phyloP scores from a whole-genome alignment of 2,113 vertebrate species.

The Pogonocichla stellata region DNA sequence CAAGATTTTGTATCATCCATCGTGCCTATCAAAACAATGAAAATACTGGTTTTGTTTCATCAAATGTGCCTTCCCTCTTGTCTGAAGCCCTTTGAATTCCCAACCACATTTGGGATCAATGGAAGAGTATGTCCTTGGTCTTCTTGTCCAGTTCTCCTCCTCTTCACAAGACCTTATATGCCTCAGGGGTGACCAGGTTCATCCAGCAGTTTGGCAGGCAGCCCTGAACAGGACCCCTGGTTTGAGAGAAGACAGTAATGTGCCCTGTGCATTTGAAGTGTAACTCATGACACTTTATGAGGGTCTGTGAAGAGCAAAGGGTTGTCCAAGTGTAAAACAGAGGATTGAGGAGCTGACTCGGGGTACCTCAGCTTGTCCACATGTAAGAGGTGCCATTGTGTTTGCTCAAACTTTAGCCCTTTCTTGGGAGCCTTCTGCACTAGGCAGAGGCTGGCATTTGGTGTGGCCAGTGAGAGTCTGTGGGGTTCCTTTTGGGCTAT shows the following conservation, averaged over 20 bases:
- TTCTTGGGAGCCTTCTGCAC: neutral
- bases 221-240: neutral
- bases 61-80: slow-evolving; percentile 25
- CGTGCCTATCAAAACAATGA: slow-evolving; percentile 20
- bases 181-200: neutral
- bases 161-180: neutral
- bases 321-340: neutral
- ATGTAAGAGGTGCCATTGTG: neutral
- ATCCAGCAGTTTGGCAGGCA: neutral
- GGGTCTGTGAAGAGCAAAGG: neutral
- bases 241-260: neutral
- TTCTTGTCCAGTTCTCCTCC: neutral
- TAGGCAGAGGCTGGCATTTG: neutral
- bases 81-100: slow-evolving; percentile 23
- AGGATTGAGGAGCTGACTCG: neutral
- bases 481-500: neutral
- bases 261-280: neutral
- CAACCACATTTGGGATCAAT: neutral
- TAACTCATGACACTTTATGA: neutral
- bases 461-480: neutral
- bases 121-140: neutral
- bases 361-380: neutral
- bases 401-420: neutral
- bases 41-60: slow-evolving; percentile 14
- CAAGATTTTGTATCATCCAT: slow-evolving; percentile 47